phyloP scores from a whole-genome alignment of 2,888 invertebrate species.

The Nipponacmea schrenckii region DNA sequence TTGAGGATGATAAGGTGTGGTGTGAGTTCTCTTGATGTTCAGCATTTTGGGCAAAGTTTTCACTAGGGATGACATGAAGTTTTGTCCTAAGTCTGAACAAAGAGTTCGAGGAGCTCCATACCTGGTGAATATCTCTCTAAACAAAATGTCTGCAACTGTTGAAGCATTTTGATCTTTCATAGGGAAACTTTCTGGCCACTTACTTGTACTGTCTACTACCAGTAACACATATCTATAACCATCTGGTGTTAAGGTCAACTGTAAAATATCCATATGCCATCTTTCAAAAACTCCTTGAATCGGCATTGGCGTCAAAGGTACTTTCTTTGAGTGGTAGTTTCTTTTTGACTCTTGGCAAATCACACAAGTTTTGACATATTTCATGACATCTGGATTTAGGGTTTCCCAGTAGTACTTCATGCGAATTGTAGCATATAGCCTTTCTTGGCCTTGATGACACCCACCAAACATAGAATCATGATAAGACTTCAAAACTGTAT shows the following conservation, averaged over 20 bases:
- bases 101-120: constrained; percentile 24
- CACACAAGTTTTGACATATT: constrained; percentile 24
- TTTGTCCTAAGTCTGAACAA: constrained; percentile 30
- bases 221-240: constrained; percentile 10
- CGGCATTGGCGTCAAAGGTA: constrained; percentile 29
- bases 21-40: constrained; percentile 5
- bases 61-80: constrained; percentile 28
- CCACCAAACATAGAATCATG: constrained; percentile 21
- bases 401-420: constrained; percentile 25
- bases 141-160: constrained; percentile 16
- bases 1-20: constrained; percentile 13
- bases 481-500: constrained; percentile 22
- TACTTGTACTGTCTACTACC: constrained; percentile 7
- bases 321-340: constrained; percentile 14
- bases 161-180: constrained; percentile 12
- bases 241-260: constrained; percentile 9
- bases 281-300: constrained; percentile 16
- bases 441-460: constrained; percentile 20
- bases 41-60: constrained; percentile 12
- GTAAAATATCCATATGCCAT: constrained; percentile 25
- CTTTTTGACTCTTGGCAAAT: constrained; percentile 25
- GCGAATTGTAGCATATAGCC: constrained; percentile 15
- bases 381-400: constrained; percentile 23
- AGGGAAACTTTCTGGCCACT: constrained; percentile 20
- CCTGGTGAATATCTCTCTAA: constrained; percentile 19